These are phyloP conservation scores for Embiotoca jacksoni DNA, from an alignment of 2,113 vertebrate genomes.

Conservation along the genomic window DNA sequence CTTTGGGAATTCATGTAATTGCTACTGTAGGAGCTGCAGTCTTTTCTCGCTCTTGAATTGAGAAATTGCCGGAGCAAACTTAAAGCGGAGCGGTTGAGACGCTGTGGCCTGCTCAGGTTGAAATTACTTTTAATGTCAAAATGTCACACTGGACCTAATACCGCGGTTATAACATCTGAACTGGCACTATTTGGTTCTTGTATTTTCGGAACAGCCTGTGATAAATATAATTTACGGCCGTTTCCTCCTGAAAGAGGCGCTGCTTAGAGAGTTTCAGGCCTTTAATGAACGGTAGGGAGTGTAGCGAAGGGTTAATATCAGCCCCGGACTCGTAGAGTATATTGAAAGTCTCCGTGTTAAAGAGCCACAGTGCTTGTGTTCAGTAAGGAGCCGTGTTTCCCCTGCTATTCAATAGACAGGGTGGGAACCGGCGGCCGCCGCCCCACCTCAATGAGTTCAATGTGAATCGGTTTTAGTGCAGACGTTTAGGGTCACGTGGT, in stretches of 20 bases:
- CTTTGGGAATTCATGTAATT: conserved; percentile 49
- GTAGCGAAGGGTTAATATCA: conserved; percentile 57
- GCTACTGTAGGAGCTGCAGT: conserved; percentile 52
- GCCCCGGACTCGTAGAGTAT: conserved; percentile 2
- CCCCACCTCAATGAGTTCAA: conserved; percentile 39
- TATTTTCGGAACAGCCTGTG: conserved; percentile 50
- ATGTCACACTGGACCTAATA: conserved; percentile 20
- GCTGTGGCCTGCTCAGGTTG: conserved; percentile 22
- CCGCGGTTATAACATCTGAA: conserved; percentile 29
- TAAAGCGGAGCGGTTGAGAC: conserved; percentile 23
- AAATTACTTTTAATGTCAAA: conserved; percentile 43
- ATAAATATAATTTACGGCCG: conserved; percentile 57
- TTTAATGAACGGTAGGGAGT: conserved; percentile 59
- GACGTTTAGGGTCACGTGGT: conserved; percentile 29
- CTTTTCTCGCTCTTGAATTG: conserved; percentile 35
- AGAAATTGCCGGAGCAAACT: conserved; percentile 47
- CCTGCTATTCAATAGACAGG: conserved; percentile 53
- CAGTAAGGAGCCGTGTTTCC: conserved; percentile 54
- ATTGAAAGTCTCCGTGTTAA: conserved; percentile 39
- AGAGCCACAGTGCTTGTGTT: conserved; percentile 29
- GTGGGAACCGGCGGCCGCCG: conserved; percentile 39
- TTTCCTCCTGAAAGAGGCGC: conserved; percentile 38
- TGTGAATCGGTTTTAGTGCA: conserved; percentile 34
- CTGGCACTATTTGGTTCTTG: conserved; percentile 35
- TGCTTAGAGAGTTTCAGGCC: conserved; percentile 10